Evolutionary conservation across 2,113 vertebrate genomes (phyloP), one percentile per base, ranked within the genome.

Genomic region (Actenoides lindsayi): DNA sequence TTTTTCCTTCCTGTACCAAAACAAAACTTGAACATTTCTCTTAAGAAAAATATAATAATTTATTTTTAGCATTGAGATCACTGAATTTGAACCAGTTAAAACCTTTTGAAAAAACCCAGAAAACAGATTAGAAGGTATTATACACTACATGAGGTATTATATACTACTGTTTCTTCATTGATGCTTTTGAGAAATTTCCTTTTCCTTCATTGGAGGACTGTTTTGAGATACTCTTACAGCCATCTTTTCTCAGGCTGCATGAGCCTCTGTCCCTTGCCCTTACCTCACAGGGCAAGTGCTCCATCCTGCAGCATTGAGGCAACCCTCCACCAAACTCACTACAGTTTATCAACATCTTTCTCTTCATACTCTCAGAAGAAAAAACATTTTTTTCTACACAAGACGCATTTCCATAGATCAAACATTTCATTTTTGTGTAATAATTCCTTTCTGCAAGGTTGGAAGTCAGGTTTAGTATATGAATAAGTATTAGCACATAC

Each of bases 321-420:
- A 1, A 27, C 9, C 2, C 12, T 81, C 9, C 19, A 54, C 24
- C 6, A 2, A 74, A 30, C 39, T 60, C 1, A 0, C 9, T 33
- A 10, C 5, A 6, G 11, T 56, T 83, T 59, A 50, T 54, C 16
- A 48, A 16, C 13, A 37, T n/a, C 28, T 59, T 83, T 73, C 31
- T 69, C 12, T 48, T 68, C 9, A 31, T 30, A 14, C 0, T 0
- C 12, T 9, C 20, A 48, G 11, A 10, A 14, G 30, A 69, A 75
- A 31, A 15, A 23, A 23, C 27, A 21, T 33, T 33, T 24, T 14
- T 56, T 76, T 86, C 50, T 37, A 20, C 10, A 71, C 11, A 67
- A 64, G 27, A 4, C 18, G 51, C 20, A 24, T 46, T 51, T 20
- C 1, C 48, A 41, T 17, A 37, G 25, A 67, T n/a, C 9, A 81